Base-by-base conservation (phyloP, 1,140 invertebrate species). In the Cydia pomonella region DNA sequence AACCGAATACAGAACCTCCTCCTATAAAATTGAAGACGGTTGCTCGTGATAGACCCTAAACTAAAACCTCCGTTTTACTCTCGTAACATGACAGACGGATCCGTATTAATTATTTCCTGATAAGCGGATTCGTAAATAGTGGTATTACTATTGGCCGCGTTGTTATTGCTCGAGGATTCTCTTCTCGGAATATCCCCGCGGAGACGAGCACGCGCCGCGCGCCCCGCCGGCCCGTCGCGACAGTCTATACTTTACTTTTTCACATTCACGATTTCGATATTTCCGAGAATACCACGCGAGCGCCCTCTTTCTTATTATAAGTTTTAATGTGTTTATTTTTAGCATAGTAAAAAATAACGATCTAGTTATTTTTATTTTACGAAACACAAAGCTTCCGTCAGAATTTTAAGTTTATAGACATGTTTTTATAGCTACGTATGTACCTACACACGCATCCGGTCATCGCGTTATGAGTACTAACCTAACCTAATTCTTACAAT, bases 261-360 rank as follows among this genome's bases (percentile, higher is more conserved):
- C 83, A 87, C 82, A 85, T 87, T 89, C 84, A 89, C 85, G 77
- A 86, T 86, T 86, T 80, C 79, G 79, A 87, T 89, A 85, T 84
- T 92, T 92, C 88, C 80, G 77, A 82, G 89, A 90, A 92, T 72
- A 64, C 25, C 74, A 75, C 74, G 75, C 69, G 80, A 78, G 81
- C 74, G 87, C 84, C 81, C 78, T 76, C 53, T 80, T 50, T n/a
- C 13, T 47, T 47, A 18, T 50, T 50, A 50, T 50, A n/a, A 50
- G 9, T 50, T n/a, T n/a, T 16, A 1, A 50, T 50, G n/a, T 4
- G 13, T 50, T 50, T 50, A 50, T 50, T 16, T 50, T 50, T n/a
- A 41, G 38, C 38, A 3, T 18, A 50, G 47, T 10, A 50, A 50
- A 50, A 50, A 50, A 50, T 13, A 41, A 41, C 38, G 38, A 13